Percentiles rank a stretch among this genome's conserved stretches.
These are phyloP conservation scores for Ptiloglossa arizonensis DNA, from an alignment of 1,140 invertebrate genomes.

Conservation along the genomic window DNA sequence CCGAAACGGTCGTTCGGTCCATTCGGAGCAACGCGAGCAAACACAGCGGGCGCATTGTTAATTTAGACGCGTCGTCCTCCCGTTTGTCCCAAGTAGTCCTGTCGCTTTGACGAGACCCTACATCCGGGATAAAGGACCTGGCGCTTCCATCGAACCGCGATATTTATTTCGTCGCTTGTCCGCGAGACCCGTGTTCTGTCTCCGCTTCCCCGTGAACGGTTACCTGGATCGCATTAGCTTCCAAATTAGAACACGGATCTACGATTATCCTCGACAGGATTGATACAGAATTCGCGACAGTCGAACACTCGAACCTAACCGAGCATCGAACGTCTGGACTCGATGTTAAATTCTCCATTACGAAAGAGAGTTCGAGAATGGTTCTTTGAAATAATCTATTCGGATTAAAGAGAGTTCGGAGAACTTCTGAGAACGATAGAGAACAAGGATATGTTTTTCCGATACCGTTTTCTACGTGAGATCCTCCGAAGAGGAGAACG, in stretches of 20 bases:
- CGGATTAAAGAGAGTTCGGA: too few species aligned
- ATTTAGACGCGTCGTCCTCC: slow-evolving; percentile 41
- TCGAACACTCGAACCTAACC: not conserved
- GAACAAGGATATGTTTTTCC: too few species aligned
- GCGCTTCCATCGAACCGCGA: not conserved
- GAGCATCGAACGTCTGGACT: not conserved
- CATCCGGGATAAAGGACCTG: not conserved
- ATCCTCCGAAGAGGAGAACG: too few species aligned
- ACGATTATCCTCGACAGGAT: slow-evolving; percentile 35
- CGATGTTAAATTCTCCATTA: too few species aligned
- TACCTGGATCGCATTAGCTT: slow-evolving; percentile 25
- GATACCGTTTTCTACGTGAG: too few species aligned
- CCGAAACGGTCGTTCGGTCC: slow-evolving; percentile 32
- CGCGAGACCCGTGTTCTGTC: too few species aligned
- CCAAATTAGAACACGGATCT: slow-evolving; percentile 35
- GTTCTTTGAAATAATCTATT: too few species aligned
- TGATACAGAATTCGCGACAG: slow-evolving; percentile 3
- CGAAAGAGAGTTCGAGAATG: too few species aligned
- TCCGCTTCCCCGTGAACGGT: not conserved
- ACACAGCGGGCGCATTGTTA: slow-evolving; percentile 9
- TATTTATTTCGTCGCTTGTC: slow-evolving; percentile 15
- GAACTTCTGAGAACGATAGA: too few species aligned
- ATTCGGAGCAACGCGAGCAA: slow-evolving; percentile 42
- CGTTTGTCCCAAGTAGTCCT: not conserved
- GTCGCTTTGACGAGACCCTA: slow-evolving; percentile 36